Conservation (phyloP, 30 jellyfish, hydroid and myxozoan genomes). For the Pseudorhiza aurosa region DNA sequence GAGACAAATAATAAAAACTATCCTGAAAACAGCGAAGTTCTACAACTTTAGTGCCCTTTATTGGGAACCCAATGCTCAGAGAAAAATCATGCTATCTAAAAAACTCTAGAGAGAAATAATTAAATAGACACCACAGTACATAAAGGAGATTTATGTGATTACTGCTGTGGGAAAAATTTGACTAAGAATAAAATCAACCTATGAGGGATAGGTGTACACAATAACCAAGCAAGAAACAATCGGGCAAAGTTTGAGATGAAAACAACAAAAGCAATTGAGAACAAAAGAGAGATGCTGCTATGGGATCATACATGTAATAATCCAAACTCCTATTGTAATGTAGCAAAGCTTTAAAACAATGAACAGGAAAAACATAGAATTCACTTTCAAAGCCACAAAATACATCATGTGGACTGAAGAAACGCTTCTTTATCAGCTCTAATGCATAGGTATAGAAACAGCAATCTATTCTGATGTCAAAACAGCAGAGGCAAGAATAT, state of each 20-base stretch:
- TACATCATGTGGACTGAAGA: no score
- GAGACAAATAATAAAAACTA: no score
- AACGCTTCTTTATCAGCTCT: no score
- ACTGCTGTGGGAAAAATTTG: background rate
- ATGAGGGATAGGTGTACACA: background rate
- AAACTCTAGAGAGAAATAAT: background rate
- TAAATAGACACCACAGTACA: background rate
- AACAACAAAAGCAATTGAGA: background rate
- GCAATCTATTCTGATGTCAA: no score
- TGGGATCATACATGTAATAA: background rate
- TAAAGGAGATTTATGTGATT: background rate
- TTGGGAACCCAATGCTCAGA: no score
- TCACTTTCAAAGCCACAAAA: background rate
- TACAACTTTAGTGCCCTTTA: no score
- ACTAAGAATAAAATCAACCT: background rate
- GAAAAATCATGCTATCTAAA: no score
- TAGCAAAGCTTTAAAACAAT: background rate
- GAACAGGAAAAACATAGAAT: background rate
- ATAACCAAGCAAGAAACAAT: background rate
- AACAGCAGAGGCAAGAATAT: no score
- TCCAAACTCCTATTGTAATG: background rate
- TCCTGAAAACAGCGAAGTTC: no score
- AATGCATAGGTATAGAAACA: no score
- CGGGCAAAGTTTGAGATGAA: background rate
- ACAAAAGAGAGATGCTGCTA: background rate